These are phyloP conservation scores for Lophotriccus pileatus DNA, from an alignment of 2,797 vertebrate species.

Conservation along the genomic window DNA sequence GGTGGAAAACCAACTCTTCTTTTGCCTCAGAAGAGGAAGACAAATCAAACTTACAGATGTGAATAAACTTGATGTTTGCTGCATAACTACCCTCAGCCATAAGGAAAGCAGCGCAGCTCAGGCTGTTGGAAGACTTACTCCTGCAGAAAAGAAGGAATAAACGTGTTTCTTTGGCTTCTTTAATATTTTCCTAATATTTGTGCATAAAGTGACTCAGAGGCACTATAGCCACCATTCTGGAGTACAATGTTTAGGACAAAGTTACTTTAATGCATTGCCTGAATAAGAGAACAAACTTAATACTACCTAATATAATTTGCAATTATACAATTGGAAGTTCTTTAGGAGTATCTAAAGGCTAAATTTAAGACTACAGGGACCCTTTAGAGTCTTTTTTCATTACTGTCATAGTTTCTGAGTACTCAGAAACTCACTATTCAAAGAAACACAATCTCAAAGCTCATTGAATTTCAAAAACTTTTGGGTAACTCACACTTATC, in stretches of 20 bases:
- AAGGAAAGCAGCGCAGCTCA: neutral
- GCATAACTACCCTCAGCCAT: neutral
- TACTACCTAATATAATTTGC: neutral
- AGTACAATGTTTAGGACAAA: neutral
- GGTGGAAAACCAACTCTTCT: neutral
- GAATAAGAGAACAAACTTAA: neutral
- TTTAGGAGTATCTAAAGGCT: neutral
- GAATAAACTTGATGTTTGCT: neutral
- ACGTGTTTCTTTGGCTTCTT: neutral
- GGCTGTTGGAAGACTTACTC: neutral
- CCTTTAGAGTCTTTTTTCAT: neutral
- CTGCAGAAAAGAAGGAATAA: neutral
- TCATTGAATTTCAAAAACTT: neutral
- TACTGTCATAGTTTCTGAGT: neutral
- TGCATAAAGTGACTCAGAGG: neutral
- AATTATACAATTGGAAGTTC: neutral
- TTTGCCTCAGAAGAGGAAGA: neutral
- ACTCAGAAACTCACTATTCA: neutral
- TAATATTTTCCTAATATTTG: neutral
- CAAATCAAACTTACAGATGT: neutral
- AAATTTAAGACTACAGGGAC: neutral
- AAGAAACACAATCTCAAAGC: neutral
- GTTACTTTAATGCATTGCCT: neutral
- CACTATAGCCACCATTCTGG: neutral
- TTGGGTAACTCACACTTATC: neutral